Base-by-base conservation (phyloP, 1,140 invertebrate species). In the Drosophila lini region DNA sequence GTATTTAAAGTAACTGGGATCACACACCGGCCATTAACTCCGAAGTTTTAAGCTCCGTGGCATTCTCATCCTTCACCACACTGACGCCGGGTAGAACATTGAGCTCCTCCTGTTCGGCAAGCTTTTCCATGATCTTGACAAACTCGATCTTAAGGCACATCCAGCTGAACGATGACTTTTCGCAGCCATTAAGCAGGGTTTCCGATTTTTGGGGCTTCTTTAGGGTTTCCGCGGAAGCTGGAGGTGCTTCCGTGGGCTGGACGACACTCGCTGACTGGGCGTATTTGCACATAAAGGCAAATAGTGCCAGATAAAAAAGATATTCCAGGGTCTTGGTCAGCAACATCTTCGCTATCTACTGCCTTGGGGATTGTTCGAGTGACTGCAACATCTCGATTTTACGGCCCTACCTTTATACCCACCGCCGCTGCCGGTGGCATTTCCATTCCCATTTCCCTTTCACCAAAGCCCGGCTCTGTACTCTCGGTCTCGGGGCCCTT, bases 91-190 rank as follows among this genome's bases (percentile, higher is more conserved):
- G 96, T 8, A 96, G 76, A 1, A 97, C 93, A 34, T 63, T 70
- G 4, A 91, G 68, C 58, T 92, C 91, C 32, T 85, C 73, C 44
- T 80, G 81, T 59, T 94, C 94, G 31, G 94, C 95, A 5, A 97
- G 85, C 73, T 94, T 95, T 78, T 97, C 96, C 32, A 97, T 93
- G 80, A 96, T 94, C 2, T 95, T 95, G 11, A 96, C 95, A n/a
- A 97, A 94, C 91, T 97, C 96, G 50, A 97, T 93, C 90, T 97
- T 97, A 13, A 97, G 92, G 81, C 96, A 97, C 32, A 95, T 96
- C 8, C 94, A 93, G 92, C 95, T 96, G 77, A 96, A 96, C 0
- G 94, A 93, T 7, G 94, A 95, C 1, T 62, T 32, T 22, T 94
- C 92, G 80, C 96, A 97, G 77, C 96, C 95, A 19, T 61, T 84